Evolutionary conservation across 2,797 vertebrate genomes (phyloP).

Genomic region (Tenualosa thibaudeaui): DNA sequence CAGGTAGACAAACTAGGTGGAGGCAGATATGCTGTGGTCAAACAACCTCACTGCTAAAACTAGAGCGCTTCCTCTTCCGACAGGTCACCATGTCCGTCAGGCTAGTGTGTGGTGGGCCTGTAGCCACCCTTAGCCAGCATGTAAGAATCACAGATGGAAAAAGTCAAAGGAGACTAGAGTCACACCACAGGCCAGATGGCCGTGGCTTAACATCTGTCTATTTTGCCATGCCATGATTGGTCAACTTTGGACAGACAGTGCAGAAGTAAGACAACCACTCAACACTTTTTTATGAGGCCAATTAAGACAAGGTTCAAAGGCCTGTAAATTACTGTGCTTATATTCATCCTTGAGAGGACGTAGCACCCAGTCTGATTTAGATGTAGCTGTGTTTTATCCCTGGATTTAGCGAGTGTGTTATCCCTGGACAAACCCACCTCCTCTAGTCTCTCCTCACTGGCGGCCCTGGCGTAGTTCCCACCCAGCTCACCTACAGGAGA

Average conservation of each 20-base stretch:
- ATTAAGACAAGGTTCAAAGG: too few relatives aligned
- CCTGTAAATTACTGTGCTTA: too few relatives aligned
- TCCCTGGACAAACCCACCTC: slow-evolving; percentile 73
- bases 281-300: too few relatives aligned
- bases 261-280: too few relatives aligned
- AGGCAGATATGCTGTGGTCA: background rate
- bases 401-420: too few relatives aligned
- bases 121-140: background rate
- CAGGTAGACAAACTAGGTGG: background rate
- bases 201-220: background rate
- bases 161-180: background rate
- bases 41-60: background rate
- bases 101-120: background rate
- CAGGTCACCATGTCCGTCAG: background rate
- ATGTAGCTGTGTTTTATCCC: too few relatives aligned
- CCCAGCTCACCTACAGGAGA: slow-evolving; percentile 76
- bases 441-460: slow-evolving; percentile 83
- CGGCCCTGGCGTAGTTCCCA: slow-evolving; percentile 77
- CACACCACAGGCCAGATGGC: background rate
- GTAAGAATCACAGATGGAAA: background rate
- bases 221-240: background rate
- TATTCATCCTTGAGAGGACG: too few relatives aligned
- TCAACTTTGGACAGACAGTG: too few relatives aligned
- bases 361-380: too few relatives aligned
- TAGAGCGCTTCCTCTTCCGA: background rate